phyloP scores from a whole-genome alignment of 2,113 vertebrate species.

The Hipposideros armiger region DNA sequence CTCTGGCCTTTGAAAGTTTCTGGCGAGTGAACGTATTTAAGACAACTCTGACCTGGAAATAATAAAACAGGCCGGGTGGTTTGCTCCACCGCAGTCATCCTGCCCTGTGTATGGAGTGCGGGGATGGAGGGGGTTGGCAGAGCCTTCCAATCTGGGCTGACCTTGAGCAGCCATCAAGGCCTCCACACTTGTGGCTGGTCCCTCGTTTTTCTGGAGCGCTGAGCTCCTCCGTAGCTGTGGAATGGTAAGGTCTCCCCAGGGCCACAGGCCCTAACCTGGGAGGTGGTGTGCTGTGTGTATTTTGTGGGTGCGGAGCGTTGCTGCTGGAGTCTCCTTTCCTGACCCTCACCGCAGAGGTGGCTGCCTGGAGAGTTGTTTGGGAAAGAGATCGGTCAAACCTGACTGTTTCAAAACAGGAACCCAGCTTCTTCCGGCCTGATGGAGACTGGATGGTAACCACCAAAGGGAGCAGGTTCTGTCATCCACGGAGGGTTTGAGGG shows the following conservation, averaged over 20 bases:
- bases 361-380: neutral
- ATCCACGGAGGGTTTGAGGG: neutral
- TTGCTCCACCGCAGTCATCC: neutral
- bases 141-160: neutral
- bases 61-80: neutral
- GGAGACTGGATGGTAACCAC: neutral
- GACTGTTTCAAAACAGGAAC: neutral
- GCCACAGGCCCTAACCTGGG: neutral
- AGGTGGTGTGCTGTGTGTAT: neutral
- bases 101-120: neutral
- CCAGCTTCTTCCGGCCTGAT: neutral
- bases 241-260: neutral
- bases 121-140: neutral
- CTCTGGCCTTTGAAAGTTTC: neutral
- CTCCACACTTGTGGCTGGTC: neutral
- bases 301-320: neutral
- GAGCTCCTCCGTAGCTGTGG: accelerated
- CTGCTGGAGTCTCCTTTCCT: neutral
- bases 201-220: neutral
- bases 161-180: neutral
- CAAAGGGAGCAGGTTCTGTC: neutral
- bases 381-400: neutral
- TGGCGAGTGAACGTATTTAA: neutral
- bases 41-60: neutral
- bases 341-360: neutral